Evolutionary conservation across 92 coral and sea anemone species (phyloP).

Genomic region (Bergia puertoricense): DNA sequence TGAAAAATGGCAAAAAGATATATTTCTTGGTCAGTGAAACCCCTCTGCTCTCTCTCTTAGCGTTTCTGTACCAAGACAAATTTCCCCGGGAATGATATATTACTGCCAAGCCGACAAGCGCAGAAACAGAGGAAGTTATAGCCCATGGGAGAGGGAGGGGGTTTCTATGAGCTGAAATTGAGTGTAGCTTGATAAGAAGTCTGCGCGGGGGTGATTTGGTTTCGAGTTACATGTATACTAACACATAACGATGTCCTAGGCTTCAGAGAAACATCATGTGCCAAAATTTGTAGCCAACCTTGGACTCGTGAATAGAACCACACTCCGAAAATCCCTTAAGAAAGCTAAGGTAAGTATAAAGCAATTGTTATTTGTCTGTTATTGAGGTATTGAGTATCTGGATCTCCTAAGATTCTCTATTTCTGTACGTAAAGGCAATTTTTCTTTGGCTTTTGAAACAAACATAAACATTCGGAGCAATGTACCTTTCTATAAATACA

Average conservation of each 20-base stretch:
- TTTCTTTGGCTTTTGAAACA: too few relatives aligned
- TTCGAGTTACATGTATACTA: background rate
- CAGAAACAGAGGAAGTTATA: too few relatives aligned
- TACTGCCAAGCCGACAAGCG: too few relatives aligned
- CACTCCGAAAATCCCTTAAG: constrained; percentile 8
- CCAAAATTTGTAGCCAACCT: constrained; percentile 31
- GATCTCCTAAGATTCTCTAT: too few relatives aligned
- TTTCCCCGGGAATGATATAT: too few relatives aligned
- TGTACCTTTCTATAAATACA: background rate
- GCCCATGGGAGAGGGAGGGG: background rate
- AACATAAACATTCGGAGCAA: too few relatives aligned
- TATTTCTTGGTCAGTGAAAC: too few relatives aligned
- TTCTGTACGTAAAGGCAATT: too few relatives aligned
- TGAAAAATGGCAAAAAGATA: too few relatives aligned
- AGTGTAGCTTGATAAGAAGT: background rate
- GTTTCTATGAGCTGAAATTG: background rate
- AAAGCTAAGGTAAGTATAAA: constrained; percentile 25
- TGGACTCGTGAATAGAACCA: constrained; percentile 14
- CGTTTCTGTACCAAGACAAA: too few relatives aligned
- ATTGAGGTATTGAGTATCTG: background rate
- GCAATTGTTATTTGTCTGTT: background rate
- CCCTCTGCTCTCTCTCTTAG: too few relatives aligned
- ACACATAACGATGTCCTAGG: constrained; percentile 4
- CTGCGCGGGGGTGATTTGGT: background rate
- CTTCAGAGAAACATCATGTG: constrained; percentile 28